Evolutionary conservation across 2,888 invertebrate species (phyloP).

Genomic region (Caenorhabditis macrosperma): DNA sequence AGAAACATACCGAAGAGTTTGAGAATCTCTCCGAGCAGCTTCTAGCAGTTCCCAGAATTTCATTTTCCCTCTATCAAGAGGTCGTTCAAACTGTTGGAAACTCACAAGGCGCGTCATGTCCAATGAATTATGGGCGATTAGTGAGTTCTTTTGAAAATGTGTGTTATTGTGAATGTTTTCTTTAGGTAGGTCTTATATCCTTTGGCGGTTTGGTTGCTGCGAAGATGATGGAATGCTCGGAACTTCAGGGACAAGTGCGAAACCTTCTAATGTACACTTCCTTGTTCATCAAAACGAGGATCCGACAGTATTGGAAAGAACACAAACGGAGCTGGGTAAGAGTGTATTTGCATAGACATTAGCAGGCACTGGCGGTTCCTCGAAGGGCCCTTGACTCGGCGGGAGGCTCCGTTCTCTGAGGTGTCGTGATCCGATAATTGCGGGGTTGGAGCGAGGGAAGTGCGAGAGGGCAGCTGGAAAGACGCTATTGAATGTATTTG

Average conservation of each 20-base stretch:
- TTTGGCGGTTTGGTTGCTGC: slow-evolving; percentile 64
- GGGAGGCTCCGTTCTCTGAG: slow-evolving; percentile 2
- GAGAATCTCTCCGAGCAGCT: slow-evolving; percentile 45
- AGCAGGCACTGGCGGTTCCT: slow-evolving; percentile 25
- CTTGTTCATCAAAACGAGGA: slow-evolving; percentile 63
- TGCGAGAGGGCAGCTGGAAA: slow-evolving; percentile 15
- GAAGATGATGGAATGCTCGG: slow-evolving; percentile 32
- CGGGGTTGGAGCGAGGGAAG: slow-evolving; percentile 31
- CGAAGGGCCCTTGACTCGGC: slow-evolving; percentile 37
- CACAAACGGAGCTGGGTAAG: slow-evolving; percentile 66
- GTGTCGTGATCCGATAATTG: slow-evolving; percentile 58
- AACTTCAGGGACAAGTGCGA: slow-evolving; percentile 53
- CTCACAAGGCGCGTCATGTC: slow-evolving; percentile 21
- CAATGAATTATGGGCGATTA: slow-evolving; percentile 66
- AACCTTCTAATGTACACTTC: slow-evolving; percentile 63
- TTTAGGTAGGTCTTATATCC: slow-evolving; percentile 65
- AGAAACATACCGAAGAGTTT: slow-evolving; percentile 34
- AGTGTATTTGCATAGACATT: slow-evolving; percentile 51
- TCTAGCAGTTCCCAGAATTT: slow-evolving; percentile 42
- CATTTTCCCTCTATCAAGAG: slow-evolving; percentile 62
- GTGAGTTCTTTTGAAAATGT: slow-evolving; percentile 46
- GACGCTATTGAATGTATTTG: background rate
- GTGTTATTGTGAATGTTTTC: background rate
- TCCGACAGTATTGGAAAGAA: slow-evolving; percentile 63
- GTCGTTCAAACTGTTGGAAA: slow-evolving; percentile 51